Percentiles rank a stretch among this genome's conserved stretches.
phyloP scores from a whole-genome alignment of 2,797 vertebrate species.

The Ctenopoma kingsleyae region DNA sequence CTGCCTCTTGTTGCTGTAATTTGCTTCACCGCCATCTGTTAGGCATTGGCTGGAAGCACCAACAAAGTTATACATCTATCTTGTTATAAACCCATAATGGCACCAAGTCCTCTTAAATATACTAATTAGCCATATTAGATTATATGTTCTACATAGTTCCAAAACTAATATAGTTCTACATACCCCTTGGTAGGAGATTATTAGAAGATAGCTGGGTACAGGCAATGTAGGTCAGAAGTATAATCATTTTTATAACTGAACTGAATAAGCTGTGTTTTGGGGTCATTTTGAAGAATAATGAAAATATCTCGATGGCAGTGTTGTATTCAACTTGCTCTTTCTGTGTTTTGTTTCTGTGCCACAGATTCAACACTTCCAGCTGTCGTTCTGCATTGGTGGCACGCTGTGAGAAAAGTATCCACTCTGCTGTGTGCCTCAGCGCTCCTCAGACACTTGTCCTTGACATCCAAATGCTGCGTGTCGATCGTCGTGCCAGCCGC shows the following conservation, averaged over 20 bases:
- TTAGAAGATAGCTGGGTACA: constrained; percentile 23
- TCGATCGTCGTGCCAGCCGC: constrained; percentile 56
- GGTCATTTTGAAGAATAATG: constrained; percentile 40
- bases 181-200: constrained; percentile 27
- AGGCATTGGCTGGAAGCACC: constrained; percentile 59
- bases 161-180: constrained; percentile 34
- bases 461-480: constrained; percentile 76
- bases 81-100: constrained; percentile 69
- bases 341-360: constrained; percentile 61
- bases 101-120: constrained; percentile 42
- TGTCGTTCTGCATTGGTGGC: constrained; percentile 70
- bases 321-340: constrained; percentile 36
- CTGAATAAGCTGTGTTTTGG: constrained; percentile 45
- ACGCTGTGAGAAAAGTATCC: constrained; percentile 73
- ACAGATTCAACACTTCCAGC: constrained; percentile 73
- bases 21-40: constrained; percentile 75
- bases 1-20: constrained; percentile 75
- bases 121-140: constrained; percentile 53
- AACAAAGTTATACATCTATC: constrained; percentile 61
- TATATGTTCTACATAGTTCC: constrained; percentile 27
- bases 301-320: constrained; percentile 24
- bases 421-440: constrained; percentile 56
- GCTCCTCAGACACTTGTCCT: constrained; percentile 67
- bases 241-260: constrained; percentile 44
- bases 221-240: constrained; percentile 41